Evolutionary conservation across 2,797 vertebrate genomes (phyloP).

Genomic region (Darevskia nairensis): DNA sequence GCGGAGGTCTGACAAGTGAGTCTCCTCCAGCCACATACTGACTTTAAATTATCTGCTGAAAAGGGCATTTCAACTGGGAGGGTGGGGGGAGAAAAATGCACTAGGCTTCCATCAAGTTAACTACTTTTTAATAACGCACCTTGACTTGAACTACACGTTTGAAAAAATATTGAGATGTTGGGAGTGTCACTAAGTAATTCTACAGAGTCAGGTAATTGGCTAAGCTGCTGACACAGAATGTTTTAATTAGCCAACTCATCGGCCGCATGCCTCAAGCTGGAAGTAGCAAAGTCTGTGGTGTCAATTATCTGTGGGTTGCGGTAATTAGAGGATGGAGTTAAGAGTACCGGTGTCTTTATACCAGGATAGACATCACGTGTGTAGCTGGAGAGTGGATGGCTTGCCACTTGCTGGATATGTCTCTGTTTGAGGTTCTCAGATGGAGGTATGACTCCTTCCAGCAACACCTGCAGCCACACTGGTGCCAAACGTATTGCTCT

Average conservation of each 20-base stretch:
- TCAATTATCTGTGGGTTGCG: neutral
- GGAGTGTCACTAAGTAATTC: conserved; percentile 54
- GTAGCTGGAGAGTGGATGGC: neutral
- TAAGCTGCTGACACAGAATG: conserved; percentile 51
- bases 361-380: neutral
- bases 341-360: neutral
- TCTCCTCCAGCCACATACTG: neutral
- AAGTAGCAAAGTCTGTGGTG: neutral
- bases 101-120: too few relatives aligned
- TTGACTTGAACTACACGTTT: conserved; percentile 45
- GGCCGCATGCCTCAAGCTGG: conserved; percentile 11
- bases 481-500: too few relatives aligned
- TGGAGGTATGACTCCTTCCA: too few relatives aligned
- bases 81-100: neutral
- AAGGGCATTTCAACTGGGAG: neutral
- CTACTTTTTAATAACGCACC: neutral
- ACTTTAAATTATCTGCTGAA: neutral
- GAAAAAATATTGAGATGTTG: conserved; percentile 55
- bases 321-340: neutral
- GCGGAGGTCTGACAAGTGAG: too few relatives aligned
- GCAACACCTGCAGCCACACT: too few relatives aligned
- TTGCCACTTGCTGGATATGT: neutral
- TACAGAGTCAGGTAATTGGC: conserved; percentile 44
- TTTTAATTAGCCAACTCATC: neutral
- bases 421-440: too few relatives aligned